These are phyloP conservation scores for Rhynchomys soricoides DNA, from an alignment of 2,113 vertebrate species.

Conservation along the genomic window DNA sequence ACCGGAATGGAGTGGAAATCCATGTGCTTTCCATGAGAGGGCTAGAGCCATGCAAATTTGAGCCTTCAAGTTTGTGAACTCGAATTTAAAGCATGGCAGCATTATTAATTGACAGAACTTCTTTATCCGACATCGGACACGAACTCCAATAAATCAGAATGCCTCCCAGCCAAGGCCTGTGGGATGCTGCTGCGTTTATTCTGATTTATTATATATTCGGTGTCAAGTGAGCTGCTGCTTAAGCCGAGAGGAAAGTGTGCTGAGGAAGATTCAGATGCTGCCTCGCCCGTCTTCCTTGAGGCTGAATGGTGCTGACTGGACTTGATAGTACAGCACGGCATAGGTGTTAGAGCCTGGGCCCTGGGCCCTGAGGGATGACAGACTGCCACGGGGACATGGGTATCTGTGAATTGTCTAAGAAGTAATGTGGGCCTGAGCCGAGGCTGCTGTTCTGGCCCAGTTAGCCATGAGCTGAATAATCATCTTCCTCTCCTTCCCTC, in stretches of 20 bases:
- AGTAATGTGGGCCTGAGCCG: background rate
- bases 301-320: fast-evolving
- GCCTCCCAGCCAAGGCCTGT: background rate
- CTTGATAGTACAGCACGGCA: fast-evolving
- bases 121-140: background rate
- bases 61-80: background rate
- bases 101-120: background rate
- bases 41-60: background rate
- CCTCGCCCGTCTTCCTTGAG: background rate
- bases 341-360: fast-evolving
- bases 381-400: too few relatives aligned
- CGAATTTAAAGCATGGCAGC: background rate
- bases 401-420: fast-evolving
- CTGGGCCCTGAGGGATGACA: fast-evolving
- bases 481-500: too few relatives aligned
- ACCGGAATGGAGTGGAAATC: fast-evolving
- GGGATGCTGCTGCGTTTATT: background rate
- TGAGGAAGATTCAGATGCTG: background rate
- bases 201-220: background rate
- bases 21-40: fast-evolving
- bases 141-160: background rate
- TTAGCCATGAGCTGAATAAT: too few relatives aligned
- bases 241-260: background rate
- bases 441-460: fast-evolving
- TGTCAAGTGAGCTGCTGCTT: background rate